Base-by-base conservation (phyloP, 2,113 vertebrate genomes). In the Esox niger region DNA sequence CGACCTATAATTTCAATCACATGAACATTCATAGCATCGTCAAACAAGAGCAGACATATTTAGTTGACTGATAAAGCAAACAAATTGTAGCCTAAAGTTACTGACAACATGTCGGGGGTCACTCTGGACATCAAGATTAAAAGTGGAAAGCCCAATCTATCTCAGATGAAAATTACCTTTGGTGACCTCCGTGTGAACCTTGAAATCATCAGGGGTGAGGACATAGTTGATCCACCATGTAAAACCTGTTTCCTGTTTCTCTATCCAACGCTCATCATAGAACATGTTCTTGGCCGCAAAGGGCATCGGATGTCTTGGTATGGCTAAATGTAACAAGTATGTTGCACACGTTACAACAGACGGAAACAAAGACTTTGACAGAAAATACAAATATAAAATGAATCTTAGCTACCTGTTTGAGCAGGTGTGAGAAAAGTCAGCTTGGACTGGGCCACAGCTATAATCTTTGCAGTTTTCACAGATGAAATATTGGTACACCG, bases 271-370 rank as follows among this genome's bases (percentile, higher is more conserved):
- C 56, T 99, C 97, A 46, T 99, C 96, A 1, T 95, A 99, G 87
- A 98, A 99, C 94, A 99, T 94, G 74, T 98, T 98, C 82, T 95
- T 96, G 32, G 96, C 95, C 62, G 93, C 96, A 83, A 97, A 99
- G 0, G 96, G 95, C 91, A 97, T 90, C 0, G 96, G 96, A 58
- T 99, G 96, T 33, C 96, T 92, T 15, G 96, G 97, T 64, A 98
- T 93, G 43, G 74, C 96, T 99, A 81, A 1, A n/a, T 38, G 3
- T 25, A 25, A 30, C 13, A 59, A 31, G 0, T 2, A 38, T 0
- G 8, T 55, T 21, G 23, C 4, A 15, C 9, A 8, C 1, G 6
- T 52, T 10, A 21, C 3, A 38, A 64, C 20, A 63, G 17, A 9
- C 54, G 6, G 10, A 62, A 20, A 0, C 13, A 1, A 64, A 46